These are phyloP conservation scores for Muntiacus muntjak DNA, from an alignment of 2,113 vertebrate genomes.

Conservation along the genomic window DNA sequence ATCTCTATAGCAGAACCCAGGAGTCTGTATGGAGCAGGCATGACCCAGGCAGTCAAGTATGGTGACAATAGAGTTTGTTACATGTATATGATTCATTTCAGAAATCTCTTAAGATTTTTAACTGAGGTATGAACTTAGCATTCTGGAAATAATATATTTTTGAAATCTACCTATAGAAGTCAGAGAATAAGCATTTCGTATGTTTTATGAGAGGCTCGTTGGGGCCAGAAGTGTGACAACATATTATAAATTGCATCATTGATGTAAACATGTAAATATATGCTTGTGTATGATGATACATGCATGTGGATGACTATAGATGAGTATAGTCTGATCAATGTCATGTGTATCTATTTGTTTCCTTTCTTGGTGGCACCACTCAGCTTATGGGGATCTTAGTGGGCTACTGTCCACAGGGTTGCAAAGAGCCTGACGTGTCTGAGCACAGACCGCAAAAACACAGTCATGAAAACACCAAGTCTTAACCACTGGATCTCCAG, in stretches of 20 bases:
- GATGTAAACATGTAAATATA: background rate
- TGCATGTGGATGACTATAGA: background rate
- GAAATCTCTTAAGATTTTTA: background rate
- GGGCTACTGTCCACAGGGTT: background rate
- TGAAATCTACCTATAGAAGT: constrained; percentile 7
- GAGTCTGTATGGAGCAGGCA: background rate
- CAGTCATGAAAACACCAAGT: background rate
- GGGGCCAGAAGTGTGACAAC: background rate
- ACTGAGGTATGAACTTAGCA: background rate
- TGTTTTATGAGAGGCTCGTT: background rate
- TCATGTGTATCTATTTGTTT: background rate
- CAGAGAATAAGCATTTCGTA: background rate
- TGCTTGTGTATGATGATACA: background rate
- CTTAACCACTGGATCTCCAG: background rate
- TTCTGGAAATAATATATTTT: background rate
- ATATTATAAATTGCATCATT: background rate
- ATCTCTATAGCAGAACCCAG: background rate
- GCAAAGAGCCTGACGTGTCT: background rate
- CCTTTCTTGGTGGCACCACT: background rate
- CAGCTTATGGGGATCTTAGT: background rate
- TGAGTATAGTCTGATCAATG: background rate
- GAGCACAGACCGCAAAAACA: background rate
- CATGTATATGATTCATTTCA: background rate
- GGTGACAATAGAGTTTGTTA: background rate
- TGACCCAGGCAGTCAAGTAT: background rate